Conservation (phyloP, 2,888 invertebrate genomes). For the Trisateles emortualis region DNA sequence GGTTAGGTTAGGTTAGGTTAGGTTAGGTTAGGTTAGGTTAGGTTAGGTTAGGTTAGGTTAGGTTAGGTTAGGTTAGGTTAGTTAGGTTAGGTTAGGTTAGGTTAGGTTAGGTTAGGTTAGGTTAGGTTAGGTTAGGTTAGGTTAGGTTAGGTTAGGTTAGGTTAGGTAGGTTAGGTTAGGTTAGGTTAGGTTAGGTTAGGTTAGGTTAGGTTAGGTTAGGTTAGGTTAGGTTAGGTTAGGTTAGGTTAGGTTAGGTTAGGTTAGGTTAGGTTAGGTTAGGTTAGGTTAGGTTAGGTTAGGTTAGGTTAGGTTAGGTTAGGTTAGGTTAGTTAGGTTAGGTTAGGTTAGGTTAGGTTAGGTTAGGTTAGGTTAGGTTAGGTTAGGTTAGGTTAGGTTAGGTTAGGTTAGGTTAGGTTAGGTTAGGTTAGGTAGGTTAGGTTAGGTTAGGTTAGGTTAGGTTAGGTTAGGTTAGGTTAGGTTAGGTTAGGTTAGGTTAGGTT, state of each 20-base stretch:
- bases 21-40: conserved; percentile 34
- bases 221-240: conserved; percentile 38
- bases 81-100: conserved; percentile 20
- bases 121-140: conserved; percentile 12
- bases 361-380: conserved; percentile 25
- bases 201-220: conserved; percentile 38
- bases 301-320: conserved; percentile 28
- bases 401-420: conserved; percentile 18
- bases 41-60: conserved; percentile 29
- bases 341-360: conserved; percentile 36
- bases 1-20: conserved; percentile 30
- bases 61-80: conserved; percentile 25
- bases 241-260: conserved; percentile 22
- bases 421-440: conserved; percentile 14
- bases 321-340: conserved; percentile 27
- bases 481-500: conserved; percentile 22
- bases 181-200: conserved; percentile 37
- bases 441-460: conserved; percentile 12
- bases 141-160: conserved; percentile 10
- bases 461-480: conserved; percentile 19
- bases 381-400: conserved; percentile 24
- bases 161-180: conserved; percentile 28
- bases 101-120: conserved; percentile 10
- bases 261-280: conserved; percentile 27
- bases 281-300: conserved; percentile 26